Conservation (phyloP, 2,113 vertebrate genomes). For the Columba livia region DNA sequence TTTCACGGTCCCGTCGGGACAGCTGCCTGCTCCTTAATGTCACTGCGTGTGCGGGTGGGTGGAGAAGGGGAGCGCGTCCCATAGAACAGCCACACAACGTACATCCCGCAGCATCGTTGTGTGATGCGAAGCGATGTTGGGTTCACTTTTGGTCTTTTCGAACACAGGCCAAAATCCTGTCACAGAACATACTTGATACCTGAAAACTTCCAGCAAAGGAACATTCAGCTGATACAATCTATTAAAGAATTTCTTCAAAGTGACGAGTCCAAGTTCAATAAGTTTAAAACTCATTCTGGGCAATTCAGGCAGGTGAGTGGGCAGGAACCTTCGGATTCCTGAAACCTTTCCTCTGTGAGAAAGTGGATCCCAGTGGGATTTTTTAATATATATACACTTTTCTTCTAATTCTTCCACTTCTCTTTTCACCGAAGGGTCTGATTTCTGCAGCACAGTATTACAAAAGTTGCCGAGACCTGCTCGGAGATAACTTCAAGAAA, state of each 20-base stretch:
- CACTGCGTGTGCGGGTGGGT: not conserved
- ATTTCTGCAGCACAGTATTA: conserved; percentile 93
- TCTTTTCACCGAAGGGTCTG: conserved; percentile 77
- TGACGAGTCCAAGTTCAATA: conserved; percentile 89
- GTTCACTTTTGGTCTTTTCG: not conserved
- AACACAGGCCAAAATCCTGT: conserved; percentile 65
- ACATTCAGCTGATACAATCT: conserved; percentile 92
- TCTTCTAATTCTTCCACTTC: not conserved
- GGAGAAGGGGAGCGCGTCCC: not conserved
- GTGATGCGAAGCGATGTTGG: not conserved
- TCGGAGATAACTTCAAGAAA: conserved; percentile 89
- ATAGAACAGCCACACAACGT: accelerated
- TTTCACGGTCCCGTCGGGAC: not conserved
- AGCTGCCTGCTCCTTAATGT: not conserved
- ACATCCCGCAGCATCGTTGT: not conserved
- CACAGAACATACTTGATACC: conserved; percentile 84
- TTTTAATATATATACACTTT: not conserved
- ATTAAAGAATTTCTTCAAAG: conserved; percentile 90
- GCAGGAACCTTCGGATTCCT: accelerated
- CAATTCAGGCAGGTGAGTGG: conserved; percentile 93
- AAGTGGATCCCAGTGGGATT: not conserved
- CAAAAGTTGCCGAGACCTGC: conserved; percentile 83
- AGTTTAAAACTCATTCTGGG: conserved; percentile 93
- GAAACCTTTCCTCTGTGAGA: not conserved
- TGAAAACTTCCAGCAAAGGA: conserved; percentile 92